Evolutionary conservation across 2,113 vertebrate genomes (phyloP), one percentile per base, ranked within the genome.

Genomic region (Spea bombifrons): DNA sequence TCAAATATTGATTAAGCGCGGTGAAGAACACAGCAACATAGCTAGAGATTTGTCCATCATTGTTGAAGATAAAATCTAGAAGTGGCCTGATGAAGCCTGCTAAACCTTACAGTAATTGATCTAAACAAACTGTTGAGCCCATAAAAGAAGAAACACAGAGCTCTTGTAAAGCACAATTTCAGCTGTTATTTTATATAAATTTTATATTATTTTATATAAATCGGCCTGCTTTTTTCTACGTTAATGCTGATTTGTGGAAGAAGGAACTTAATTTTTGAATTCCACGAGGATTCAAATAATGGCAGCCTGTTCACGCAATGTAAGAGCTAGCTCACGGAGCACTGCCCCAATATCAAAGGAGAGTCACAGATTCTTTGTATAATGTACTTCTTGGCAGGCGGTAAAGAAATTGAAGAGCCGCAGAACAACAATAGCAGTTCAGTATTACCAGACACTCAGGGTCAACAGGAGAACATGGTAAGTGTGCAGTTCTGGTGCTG

Each of bases 261-360:
- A 52, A 46, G 46, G 17, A n/a, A 73, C 73, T 67, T 67, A 64
- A 80, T 63, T 73, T 48, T 44, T 67, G 30, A 55, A 61, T 67
- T 52, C 77, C 44, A 52, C 49, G 8, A 71, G 77, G 64, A 66
- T 63, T 49, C 53, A 80, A 80, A 73, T 80, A 80, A 80, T 80
- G 71, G 67, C 77, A 73, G 45, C 6, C 13, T 67, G 59, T 57
- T 80, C 63, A 30, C 50, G 67, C n/a, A 49, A n/a, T 48, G 57
- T 66, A n/a, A 61, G 17, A n/a, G 45, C 45, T 69, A 49, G 66
- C 46, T 57, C 48, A 52, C 13, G 43, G 12, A 66, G 70, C 12
- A 8, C n/a, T 79, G 77, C 77, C 77, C 71, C 67, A 46, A 9
- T 73, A 80, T 80, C 71, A 73, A 73, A 80, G 77, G 50, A 43